phyloP scores from a whole-genome alignment of 2,113 vertebrate species.

The Recurvirostra avosetta region DNA sequence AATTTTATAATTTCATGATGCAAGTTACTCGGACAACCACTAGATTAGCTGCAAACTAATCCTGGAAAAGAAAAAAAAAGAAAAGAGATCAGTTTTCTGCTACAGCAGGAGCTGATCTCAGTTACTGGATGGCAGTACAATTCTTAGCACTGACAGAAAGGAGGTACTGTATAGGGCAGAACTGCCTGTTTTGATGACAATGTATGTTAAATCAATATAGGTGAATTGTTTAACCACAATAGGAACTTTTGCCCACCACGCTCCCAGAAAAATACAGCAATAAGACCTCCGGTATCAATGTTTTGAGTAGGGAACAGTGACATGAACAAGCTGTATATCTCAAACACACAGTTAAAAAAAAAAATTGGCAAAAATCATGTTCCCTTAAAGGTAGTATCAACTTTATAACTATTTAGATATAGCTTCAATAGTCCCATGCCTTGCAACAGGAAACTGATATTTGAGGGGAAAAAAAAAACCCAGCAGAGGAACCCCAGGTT shows the following conservation, averaged over 20 bases:
- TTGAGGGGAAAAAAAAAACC: neutral
- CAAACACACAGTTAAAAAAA: neutral
- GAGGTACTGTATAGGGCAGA: neutral
- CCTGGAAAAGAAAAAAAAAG: neutral
- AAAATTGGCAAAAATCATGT: neutral
- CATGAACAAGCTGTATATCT: rapidly evolving
- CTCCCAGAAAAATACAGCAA: neutral
- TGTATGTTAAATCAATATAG: neutral
- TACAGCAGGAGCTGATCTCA: neutral
- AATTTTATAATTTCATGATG: neutral
- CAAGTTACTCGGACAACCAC: neutral
- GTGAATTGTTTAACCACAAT: neutral
- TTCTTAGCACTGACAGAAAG: neutral
- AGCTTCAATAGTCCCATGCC: neutral
- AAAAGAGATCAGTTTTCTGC: neutral
- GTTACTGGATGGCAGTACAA: neutral
- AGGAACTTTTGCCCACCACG: neutral
- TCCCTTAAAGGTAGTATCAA: neutral
- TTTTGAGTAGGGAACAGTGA: neutral
- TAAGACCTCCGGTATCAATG: neutral
- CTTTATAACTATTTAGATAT: neutral
- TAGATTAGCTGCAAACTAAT: neutral
- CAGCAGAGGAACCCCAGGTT: neutral
- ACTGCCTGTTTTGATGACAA: neutral
- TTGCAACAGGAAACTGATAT: neutral